Base-by-base conservation (phyloP, 2,888 invertebrate genomes). In the Villa cingulata region DNA sequence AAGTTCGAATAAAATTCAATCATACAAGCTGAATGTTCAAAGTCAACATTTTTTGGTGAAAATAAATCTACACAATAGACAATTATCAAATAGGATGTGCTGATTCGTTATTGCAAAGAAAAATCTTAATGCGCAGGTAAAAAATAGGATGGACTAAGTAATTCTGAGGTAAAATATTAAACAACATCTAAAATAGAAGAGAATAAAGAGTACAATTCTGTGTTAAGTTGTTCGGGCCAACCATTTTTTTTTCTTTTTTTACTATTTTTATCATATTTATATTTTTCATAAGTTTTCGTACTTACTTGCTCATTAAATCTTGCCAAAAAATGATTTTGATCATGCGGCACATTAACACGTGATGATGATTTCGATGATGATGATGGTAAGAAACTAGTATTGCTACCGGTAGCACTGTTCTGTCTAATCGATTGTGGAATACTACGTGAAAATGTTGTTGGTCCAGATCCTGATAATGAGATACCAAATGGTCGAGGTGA, bases 401-500 rank as follows among this genome's bases (percentile, higher is more conserved):
- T 43, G 29, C 56, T 47, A 36, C 50, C 49, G 45, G 38, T 45
- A 45, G 53, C 57, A 43, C 58, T 59, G 9, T 58, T 59, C 53
- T 65, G 62, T 53, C 65, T 61, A 6, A 23, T 6, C 4, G 4
- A 7, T 23, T 4, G 23, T 23, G 65, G 57, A 57, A 65, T 64
- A 23, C 63, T 57, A 51, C 66, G 62, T 44, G 56, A 58, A 53
- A 62, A 63, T 49, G 60, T 55, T 45, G 56, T 56, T 49, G 58
- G 46, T 18, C 39, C 57, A 23, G 45, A 37, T 10, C 41, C 39
- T 43, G 53, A 40, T n/a, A 41, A 32, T 16, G 54, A 61, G 48
- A 56, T 57, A 41, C 67, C 67, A 57, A 69, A 70, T 53, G 70
- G 69, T 51, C 69, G 62, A 48, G 70, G 70, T 52, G 69, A 68